phyloP scores from a whole-genome alignment of 2,113 vertebrate species.

The Alaudala cheleensis region DNA sequence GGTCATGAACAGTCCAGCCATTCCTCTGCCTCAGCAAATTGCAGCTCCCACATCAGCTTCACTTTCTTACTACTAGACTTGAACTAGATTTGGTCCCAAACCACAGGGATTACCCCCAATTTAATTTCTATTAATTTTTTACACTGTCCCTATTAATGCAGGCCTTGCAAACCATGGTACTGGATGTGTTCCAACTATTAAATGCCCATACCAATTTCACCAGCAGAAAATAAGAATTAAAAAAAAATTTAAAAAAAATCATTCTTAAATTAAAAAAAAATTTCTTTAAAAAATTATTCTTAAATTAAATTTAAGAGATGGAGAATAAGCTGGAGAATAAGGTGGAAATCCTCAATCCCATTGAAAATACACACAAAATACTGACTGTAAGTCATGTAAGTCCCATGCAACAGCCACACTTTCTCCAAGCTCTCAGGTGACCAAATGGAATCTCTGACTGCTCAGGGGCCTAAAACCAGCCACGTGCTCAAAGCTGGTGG shows the following conservation, averaged over 20 bases:
- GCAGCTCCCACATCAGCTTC: background rate
- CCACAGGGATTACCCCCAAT: background rate
- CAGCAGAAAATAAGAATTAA: background rate
- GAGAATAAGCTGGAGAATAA: background rate
- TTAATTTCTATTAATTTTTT: background rate
- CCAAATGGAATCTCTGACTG: background rate
- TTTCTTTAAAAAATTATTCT: background rate
- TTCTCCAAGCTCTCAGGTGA: background rate
- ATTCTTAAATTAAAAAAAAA: background rate
- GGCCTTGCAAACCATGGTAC: background rate
- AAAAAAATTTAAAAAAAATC: background rate
- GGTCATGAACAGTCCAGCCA: background rate
- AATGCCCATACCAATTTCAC: background rate
- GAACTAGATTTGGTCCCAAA: background rate
- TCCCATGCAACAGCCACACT: background rate
- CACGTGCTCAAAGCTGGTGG: accelerated
- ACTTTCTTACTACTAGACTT: background rate
- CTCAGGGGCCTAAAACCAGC: background rate
- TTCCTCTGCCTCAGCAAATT: background rate
- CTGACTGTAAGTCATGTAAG: background rate
- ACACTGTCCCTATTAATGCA: accelerated
- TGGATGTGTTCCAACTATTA: background rate
- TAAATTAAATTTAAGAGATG: background rate
- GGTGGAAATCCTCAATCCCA: background rate
- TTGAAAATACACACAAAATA: background rate